Conservation (phyloP, 92 coral and sea anemone species). For the Parazoanthus swiftii region DNA sequence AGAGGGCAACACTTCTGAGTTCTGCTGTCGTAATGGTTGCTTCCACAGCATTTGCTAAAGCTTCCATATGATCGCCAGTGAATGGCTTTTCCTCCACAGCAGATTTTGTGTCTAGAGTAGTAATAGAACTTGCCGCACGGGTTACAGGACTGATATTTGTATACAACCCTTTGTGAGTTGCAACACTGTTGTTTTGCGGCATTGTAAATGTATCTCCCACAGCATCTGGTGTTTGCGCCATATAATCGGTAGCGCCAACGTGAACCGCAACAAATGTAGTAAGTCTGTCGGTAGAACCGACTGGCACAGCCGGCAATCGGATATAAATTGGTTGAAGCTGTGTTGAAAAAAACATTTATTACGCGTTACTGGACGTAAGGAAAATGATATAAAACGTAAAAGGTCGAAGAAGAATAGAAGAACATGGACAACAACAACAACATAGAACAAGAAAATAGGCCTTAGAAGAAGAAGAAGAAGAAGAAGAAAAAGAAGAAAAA, state of each 20-base stretch:
- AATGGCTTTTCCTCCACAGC: constrained; percentile 14
- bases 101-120: constrained; percentile 16
- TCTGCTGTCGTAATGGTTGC: background rate
- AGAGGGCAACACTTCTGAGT: constrained; percentile 10
- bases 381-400: too few species aligned
- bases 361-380: too few species aligned
- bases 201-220: background rate
- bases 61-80: background rate
- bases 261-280: constrained; percentile 2
- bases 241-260: background rate
- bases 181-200: background rate
- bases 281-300: background rate
- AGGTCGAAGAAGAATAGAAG: too few species aligned
- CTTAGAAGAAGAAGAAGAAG: too few species aligned
- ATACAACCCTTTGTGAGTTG: background rate
- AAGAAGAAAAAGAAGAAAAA: too few species aligned
- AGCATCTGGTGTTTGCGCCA: constrained; percentile 3
- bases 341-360: background rate
- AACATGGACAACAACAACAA: too few species aligned
- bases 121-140: constrained; percentile 4
- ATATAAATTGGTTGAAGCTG: background rate
- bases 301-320: background rate
- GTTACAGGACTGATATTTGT: background rate
- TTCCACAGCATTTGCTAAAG: constrained; percentile 2
- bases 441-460: too few species aligned